Conservation (phyloP, 1,140 invertebrate species). For the Saxidomus purpurata region DNA sequence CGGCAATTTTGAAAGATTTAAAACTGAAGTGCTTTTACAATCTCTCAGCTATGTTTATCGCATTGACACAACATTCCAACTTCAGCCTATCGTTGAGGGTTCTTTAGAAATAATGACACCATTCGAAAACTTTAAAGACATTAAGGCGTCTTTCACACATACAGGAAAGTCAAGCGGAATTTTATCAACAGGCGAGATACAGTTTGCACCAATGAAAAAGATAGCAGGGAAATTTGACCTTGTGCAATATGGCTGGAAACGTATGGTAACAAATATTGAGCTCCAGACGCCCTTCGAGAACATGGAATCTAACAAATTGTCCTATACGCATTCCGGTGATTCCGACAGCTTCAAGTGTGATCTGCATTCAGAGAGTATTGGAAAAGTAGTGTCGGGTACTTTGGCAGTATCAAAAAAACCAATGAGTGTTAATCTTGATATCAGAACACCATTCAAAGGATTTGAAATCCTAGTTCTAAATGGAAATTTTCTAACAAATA, state of each 20-base stretch:
- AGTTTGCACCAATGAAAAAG: slow-evolving; percentile 14
- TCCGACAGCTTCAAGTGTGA: slow-evolving; percentile 39
- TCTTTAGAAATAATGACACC: slow-evolving; percentile 64
- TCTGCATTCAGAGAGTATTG: neutral
- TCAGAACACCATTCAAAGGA: slow-evolving; percentile 45
- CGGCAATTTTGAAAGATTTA: slow-evolving; percentile 47
- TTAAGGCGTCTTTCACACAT: slow-evolving; percentile 59
- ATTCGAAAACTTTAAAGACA: slow-evolving; percentile 55
- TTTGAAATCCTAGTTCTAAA: slow-evolving; percentile 29
- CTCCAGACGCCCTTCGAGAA: slow-evolving; percentile 62
- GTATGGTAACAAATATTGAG: slow-evolving; percentile 29
- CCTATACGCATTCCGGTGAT: slow-evolving; percentile 35
- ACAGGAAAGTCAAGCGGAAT: slow-evolving; percentile 8
- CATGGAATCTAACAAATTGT: slow-evolving; percentile 37
- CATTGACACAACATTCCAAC: slow-evolving; percentile 7
- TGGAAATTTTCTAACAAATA: neutral
- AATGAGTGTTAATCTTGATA: neutral
- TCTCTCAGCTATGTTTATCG: neutral
- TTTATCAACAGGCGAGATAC: slow-evolving; percentile 24
- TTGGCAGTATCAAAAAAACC: neutral
- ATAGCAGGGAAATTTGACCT: slow-evolving; percentile 51
- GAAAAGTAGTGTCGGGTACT: neutral
- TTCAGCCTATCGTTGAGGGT: slow-evolving; percentile 28
- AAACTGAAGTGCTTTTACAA: slow-evolving; percentile 10
- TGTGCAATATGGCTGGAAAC: slow-evolving; percentile 11